Evolutionary conservation across 2,113 vertebrate genomes (phyloP).

Genomic region (Micromys minutus): DNA sequence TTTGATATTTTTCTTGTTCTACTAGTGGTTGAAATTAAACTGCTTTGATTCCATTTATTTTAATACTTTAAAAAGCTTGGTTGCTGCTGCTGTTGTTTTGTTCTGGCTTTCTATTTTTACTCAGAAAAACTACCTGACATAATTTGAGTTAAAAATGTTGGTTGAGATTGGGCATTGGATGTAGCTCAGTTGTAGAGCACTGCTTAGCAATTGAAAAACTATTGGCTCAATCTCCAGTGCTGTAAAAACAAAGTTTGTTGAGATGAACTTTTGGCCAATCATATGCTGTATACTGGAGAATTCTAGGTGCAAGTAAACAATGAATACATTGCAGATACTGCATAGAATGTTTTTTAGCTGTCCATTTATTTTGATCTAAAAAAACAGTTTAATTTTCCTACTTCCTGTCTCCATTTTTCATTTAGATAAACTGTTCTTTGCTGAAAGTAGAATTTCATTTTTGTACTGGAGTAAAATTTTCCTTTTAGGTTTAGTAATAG

Average conservation of each 20-base stretch:
- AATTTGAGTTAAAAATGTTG: not conserved
- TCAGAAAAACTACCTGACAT: not conserved
- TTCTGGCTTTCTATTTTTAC: not conserved
- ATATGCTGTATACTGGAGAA: not conserved
- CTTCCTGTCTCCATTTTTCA: not conserved
- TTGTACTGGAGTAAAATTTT: not conserved
- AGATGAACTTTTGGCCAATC: not conserved
- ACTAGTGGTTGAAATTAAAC: not conserved
- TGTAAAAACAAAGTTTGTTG: not conserved
- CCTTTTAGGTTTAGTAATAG: not conserved
- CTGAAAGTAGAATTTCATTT: not conserved
- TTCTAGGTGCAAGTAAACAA: not conserved
- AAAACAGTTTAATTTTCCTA: not conserved
- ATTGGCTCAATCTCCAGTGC: not conserved
- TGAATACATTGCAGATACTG: not conserved
- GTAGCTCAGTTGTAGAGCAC: not conserved
- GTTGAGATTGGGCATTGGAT: not conserved
- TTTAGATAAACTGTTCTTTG: not conserved
- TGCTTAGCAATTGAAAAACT: not conserved
- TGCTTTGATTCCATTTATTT: not conserved
- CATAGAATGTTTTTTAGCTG: not conserved
- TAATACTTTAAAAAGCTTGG: not conserved
- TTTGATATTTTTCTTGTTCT: not conserved
- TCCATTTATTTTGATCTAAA: not conserved
- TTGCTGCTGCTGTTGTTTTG: not conserved